These are phyloP conservation scores for Macrotrachela quadricornifera DNA, from an alignment of 1,140 invertebrate species.

Conservation along the genomic window DNA sequence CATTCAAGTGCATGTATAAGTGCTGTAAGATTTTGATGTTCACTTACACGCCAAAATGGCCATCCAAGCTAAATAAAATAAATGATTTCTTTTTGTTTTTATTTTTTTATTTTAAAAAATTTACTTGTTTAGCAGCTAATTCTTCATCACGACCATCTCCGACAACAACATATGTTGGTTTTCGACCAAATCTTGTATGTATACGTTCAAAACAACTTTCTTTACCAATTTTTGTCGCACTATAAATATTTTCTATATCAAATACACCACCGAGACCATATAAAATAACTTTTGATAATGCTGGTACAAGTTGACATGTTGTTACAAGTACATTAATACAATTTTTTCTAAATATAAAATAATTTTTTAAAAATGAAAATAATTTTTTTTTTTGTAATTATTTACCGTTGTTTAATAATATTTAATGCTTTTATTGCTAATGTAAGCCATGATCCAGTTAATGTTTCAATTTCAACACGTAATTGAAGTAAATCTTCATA, in stretches of 20 bases:
- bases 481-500: conserved; percentile 76
- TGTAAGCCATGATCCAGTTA: conserved; percentile 81
- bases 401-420: conserved; percentile 46
- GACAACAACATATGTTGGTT: conserved; percentile 77
- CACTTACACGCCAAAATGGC: conserved; percentile 81
- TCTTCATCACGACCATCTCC: conserved; percentile 82
- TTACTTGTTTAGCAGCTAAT: conserved; percentile 61
- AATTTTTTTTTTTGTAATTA: not conserved
- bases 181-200: conserved; percentile 66
- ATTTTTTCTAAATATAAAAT: conserved; percentile 44
- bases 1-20: conserved; percentile 80
- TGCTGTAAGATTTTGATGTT: conserved; percentile 68
- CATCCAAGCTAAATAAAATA: conserved; percentile 47
- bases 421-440: conserved; percentile 72
- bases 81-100: not conserved
- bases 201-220: conserved; percentile 76
- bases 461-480: conserved; percentile 63
- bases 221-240: conserved; percentile 85
- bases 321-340: conserved; percentile 88
- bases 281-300: conserved; percentile 70
- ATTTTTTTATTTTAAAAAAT: not conserved
- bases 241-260: conserved; percentile 88
- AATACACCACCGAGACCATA: conserved; percentile 78
- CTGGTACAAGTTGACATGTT: conserved; percentile 73
- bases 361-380: not conserved